Conservation (phyloP, 2,888 invertebrate species). For the Petrophora chlorosata region DNA sequence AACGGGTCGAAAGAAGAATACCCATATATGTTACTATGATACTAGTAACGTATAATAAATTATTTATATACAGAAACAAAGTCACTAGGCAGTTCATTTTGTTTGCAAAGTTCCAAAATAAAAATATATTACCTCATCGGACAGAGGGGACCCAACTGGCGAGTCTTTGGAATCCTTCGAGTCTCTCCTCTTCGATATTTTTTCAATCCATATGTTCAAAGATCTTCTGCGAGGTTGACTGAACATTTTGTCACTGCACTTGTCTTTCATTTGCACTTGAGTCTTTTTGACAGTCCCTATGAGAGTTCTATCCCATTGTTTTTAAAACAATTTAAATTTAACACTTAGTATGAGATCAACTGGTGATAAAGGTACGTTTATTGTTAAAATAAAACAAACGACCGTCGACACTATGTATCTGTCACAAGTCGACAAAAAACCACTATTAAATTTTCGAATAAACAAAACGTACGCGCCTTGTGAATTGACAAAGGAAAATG, state of each 20-base stretch:
- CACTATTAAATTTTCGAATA: slow-evolving; percentile 39
- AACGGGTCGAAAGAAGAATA: too few relatives aligned
- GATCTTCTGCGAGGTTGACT: slow-evolving; percentile 54
- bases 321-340: slow-evolving; percentile 13
- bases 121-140: slow-evolving; percentile 43
- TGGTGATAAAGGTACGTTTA: too few relatives aligned
- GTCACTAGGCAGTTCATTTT: not conserved
- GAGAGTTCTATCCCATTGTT: slow-evolving; percentile 20
- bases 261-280: slow-evolving; percentile 6
- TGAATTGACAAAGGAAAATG: slow-evolving; percentile 76
- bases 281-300: slow-evolving; percentile 21
- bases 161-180: slow-evolving; percentile 47
- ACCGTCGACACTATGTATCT: too few relatives aligned
- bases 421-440: slow-evolving; percentile 16
- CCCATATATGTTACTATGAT: too few relatives aligned
- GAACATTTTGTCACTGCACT: slow-evolving; percentile 36
- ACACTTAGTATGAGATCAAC: too few relatives aligned
- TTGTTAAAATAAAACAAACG: too few relatives aligned
- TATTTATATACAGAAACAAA: not conserved
- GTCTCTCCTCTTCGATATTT: slow-evolving; percentile 53
- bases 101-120: not conserved
- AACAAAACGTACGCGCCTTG: slow-evolving; percentile 63
- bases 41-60: not conserved
- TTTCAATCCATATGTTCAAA: slow-evolving; percentile 57
- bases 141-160: slow-evolving; percentile 47